Evolutionary conservation across 2,888 invertebrate species (phyloP), one percentile per base, ranked within the genome.

Genomic region (Lymantria monacha): DNA sequence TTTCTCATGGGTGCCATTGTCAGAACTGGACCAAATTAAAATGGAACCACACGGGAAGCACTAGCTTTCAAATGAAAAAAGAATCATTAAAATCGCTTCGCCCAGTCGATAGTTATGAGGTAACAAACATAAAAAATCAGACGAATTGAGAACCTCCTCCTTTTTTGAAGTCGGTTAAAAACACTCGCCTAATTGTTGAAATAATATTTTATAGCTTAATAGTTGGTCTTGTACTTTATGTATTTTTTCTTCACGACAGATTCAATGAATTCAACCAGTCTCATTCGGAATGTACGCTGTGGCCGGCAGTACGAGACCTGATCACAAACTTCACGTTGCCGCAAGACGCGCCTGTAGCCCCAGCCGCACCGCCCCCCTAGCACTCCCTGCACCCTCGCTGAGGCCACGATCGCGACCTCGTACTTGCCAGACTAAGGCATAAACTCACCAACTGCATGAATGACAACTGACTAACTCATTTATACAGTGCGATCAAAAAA

Each of bases 231-330:
- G n/a, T n/a, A n/a, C n/a, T n/a, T n/a, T n/a, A 22, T 22, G 5
- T 22, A 5, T 22, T 22, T 22, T 2, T 22, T 22, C 22, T 22
- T 22, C 5, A 22, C 22, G 22, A 33, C 72, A 92, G 94, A 63
- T 97, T 96, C 79, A 93, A 95, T 48, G 97, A 97, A 72, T 96
- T 95, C 79, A 93, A 93, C 64, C 93, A 93, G 89, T 68, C 70
- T 93, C 97, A 86, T 95, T 96, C 92, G 92, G 97, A 98, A 76
- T 98, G 98, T 81, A 96, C 97, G 12, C 93, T 98, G 49, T 98
- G 96, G 85, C 97, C 98, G 31, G 97, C 98, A 14, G 95, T 98
- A 44, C 93, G 97, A 59, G 98, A 98, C 86, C 90, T 98, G 51
- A 87, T 98, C 48, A 93, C 95, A 38, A 97, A 96, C 91, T 93